Conservation (phyloP, 1,140 invertebrate genomes). For the Drosophila kanapiae region DNA sequence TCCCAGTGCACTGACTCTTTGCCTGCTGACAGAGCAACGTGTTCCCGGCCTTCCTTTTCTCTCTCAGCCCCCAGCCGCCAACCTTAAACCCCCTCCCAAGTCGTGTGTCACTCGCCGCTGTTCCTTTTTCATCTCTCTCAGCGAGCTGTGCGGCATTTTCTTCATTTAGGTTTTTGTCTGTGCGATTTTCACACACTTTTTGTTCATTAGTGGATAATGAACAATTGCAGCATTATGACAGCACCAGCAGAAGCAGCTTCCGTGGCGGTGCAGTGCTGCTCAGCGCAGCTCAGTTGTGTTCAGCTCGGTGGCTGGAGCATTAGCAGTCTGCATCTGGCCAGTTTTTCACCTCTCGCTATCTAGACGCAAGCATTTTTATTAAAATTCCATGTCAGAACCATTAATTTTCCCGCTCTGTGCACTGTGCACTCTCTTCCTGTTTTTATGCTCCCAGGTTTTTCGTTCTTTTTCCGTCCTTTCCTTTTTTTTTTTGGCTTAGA, state of each 20-base stretch:
- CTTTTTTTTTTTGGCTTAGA: slow-evolving; percentile 21
- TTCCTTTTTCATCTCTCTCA: slow-evolving; percentile 75
- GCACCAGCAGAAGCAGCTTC: slow-evolving; percentile 37
- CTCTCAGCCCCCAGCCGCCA: slow-evolving; percentile 16
- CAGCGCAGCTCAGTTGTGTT: slow-evolving; percentile 20
- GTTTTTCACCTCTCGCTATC: slow-evolving; percentile 76
- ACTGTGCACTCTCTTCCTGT: slow-evolving; percentile 18
- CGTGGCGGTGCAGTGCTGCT: slow-evolving; percentile 13
- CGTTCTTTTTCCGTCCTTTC: slow-evolving; percentile 8
- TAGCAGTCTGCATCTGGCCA: slow-evolving; percentile 65
- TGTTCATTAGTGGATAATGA: slow-evolving; percentile 84
- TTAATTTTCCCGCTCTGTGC: slow-evolving; percentile 77
- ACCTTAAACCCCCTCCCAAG: not conserved
- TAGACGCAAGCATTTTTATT: slow-evolving; percentile 82
- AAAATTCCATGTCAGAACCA: slow-evolving; percentile 79
- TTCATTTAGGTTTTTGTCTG: slow-evolving; percentile 79
- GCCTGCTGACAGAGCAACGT: slow-evolving; percentile 77
- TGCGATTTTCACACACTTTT: slow-evolving; percentile 76
- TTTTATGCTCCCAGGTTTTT: slow-evolving; percentile 37
- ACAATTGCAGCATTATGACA: slow-evolving; percentile 84
- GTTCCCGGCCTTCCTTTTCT: slow-evolving; percentile 51
- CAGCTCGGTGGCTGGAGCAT: slow-evolving; percentile 31
- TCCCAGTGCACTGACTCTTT: slow-evolving; percentile 44
- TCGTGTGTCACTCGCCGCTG: slow-evolving; percentile 45
- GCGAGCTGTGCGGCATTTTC: slow-evolving; percentile 75